Base-by-base conservation (phyloP, 1,140 invertebrate genomes). In the Glomeris maerens region DNA sequence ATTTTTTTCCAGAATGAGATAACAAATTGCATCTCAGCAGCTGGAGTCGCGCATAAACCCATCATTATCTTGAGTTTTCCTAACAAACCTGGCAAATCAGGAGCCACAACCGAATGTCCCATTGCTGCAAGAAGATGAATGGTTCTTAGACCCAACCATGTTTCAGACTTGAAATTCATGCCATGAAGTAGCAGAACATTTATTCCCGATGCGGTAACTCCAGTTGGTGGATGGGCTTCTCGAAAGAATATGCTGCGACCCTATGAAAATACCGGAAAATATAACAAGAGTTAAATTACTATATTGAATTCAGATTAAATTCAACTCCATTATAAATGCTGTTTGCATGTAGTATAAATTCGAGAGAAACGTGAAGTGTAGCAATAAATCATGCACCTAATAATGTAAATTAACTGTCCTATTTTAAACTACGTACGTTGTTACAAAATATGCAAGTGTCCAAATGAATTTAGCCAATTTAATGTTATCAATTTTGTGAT, bases 101-200 rank as follows among this genome's bases (percentile, higher is more conserved):
- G 55, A 48, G 69, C 70, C 3, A 68, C 53, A 22, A 62, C 60
- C 3, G 49, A 50, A 54, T 69, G 66, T 2, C 69, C 70, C 56
- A 65, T 59, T 10, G 62, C 64, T 28, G 63, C 60, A 20, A 70
- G 45, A 13, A 64, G 55, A 25, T 64, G 53, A 2, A 71, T 54
- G 10, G 68, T 68, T 47, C 59, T 55, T 13, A 69, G 58, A 2
- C 67, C 57, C 7, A 59, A 28, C 70, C 70, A 72, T 25, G 61
- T 65, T 50, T 66, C 25, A 2, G 70, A 71, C 3, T 62, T 60
- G 54, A 72, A 71, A 26, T 47, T 49, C 26, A 53, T 53, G 3
- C 70, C 70, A 60, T 72, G 70, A 0, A 72, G 56, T 1, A 72
- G 59, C 1, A 72, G 54, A 13, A 72, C 56, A 39, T 41, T 45